Base-by-base conservation (phyloP, 2,888 invertebrate species). In the Dascillus cervinus region DNA sequence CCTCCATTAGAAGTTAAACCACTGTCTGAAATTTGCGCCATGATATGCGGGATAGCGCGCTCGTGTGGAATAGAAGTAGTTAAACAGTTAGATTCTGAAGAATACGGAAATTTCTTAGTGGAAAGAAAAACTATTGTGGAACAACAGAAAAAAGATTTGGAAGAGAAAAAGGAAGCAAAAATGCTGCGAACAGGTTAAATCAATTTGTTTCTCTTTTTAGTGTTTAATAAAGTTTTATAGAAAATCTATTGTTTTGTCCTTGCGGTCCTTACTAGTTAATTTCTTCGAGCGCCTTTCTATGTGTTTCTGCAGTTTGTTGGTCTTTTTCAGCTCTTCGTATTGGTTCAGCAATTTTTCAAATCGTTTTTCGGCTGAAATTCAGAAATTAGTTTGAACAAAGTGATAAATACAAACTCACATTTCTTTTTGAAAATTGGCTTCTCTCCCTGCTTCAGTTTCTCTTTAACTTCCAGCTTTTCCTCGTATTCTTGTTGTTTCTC, bases 21-120 rank as follows among this genome's bases (percentile, higher is more conserved):
- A 5, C 50, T 86, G 39, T 55, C 87, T 64, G 75, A 82, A 56
- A 73, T 96, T 53, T 94, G 92, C 58, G 71, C 73, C 43, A 77
- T 79, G 75, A 55, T 95, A 5, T 74, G 92, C 44, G 79, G 82
- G 1, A 70, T 78, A 28, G 90, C 92, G 4, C 75, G 78, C 46
- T 77, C 80, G 1, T 79, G 83, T 65, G 96, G 96, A 1, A 84
- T 96, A 50, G 68, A 91, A 73, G 70, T 95, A 22, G 92, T 92
- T 0, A 71, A 66, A 40, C 71, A 82, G 3, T 56, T 95, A 36
- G 79, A 89, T 57, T 65, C 83, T 0, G 72, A 77, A 53, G 91
- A 92, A 56, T 91, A 94, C 66, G 77, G 69, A 0, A 62, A 79
- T 52, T 96, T 95, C 63, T 66, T 94, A 23, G 75, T 79, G 47